A percentile compares a stretch with the other conserved stretches of the same genome.
Conservation (phyloP, 2,113 vertebrate species). For the Laticauda laticaudata region DNA sequence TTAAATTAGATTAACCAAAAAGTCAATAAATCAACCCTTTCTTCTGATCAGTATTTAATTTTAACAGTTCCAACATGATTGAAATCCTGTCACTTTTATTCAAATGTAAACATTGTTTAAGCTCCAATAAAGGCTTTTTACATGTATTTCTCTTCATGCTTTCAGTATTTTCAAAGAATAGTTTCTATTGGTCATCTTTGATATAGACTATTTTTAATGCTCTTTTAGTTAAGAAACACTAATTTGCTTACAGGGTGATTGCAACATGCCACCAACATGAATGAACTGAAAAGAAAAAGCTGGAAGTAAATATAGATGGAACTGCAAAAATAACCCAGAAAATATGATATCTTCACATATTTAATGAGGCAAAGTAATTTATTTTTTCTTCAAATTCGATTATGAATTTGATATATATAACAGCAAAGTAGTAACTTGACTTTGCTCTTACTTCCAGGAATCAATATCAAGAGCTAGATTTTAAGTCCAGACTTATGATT, state of each 20-base stretch:
- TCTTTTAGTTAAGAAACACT: not conserved
- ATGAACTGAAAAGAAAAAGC: not conserved
- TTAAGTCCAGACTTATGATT: slow-evolving; percentile 14
- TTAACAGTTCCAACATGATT: not conserved
- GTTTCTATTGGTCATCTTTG: not conserved
- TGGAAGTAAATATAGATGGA: not conserved
- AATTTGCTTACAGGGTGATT: not conserved
- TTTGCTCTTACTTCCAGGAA: slow-evolving; percentile 3
- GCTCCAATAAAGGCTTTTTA: not conserved
- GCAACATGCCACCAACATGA: not conserved
- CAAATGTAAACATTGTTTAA: not conserved
- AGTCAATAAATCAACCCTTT: not conserved
- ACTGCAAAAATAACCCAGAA: not conserved
- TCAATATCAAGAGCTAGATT: slow-evolving; percentile 2
- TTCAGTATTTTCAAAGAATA: not conserved
- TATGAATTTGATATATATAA: slow-evolving; percentile 10
- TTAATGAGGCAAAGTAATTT: not conserved
- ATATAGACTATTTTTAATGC: not conserved
- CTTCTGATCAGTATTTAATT: not conserved
- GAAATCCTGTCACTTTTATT: not conserved
- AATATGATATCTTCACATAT: not conserved
- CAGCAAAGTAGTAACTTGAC: not conserved
- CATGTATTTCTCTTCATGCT: not conserved
- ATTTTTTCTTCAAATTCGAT: slow-evolving; percentile 23
- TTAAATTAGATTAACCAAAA: not conserved